These are phyloP conservation scores for Amphipoea lucens DNA, from an alignment of 2,888 invertebrate genomes.

Conservation along the genomic window DNA sequence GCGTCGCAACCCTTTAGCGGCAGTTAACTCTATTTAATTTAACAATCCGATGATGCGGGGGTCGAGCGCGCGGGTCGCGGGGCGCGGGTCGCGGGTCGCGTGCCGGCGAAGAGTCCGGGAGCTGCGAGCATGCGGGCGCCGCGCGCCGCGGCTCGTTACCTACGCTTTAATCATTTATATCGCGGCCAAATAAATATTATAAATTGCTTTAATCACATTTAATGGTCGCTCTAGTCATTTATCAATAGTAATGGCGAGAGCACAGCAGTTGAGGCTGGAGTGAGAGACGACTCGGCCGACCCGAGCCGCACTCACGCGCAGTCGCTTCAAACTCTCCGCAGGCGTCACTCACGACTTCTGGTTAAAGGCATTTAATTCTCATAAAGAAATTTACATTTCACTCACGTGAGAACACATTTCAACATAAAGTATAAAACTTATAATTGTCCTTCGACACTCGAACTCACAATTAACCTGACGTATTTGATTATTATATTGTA, in stretches of 20 bases:
- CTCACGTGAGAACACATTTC: no score
- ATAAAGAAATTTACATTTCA: no score
- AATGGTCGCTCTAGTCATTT: conserved; percentile 68
- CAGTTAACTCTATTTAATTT: conserved; percentile 80
- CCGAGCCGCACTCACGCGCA: no score
- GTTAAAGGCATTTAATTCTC: no score
- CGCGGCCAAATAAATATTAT: conserved; percentile 79
- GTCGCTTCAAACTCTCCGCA: not conserved
- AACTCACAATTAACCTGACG: no score
- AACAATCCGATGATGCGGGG: conserved; percentile 68
- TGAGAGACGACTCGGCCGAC: not conserved
- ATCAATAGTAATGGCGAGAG: conserved; percentile 53
- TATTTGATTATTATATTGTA: no score
- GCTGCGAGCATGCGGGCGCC: conserved; percentile 67
- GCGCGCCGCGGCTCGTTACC: conserved; percentile 47
- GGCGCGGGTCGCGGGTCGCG: conserved; percentile 20
- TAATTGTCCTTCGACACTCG: no score
- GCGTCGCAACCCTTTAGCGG: conserved; percentile 79
- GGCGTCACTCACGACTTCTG: no score
- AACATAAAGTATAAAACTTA: no score
- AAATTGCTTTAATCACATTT: conserved; percentile 84
- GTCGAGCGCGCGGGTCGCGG: conserved; percentile 18
- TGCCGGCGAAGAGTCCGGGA: conserved; percentile 27
- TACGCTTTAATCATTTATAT: conserved; percentile 71
- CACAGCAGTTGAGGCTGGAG: not conserved